Percentiles rank a stretch among this genome's conserved stretches.
Conservation (phyloP, 2,113 vertebrate genomes). For the Aplodontia rufa region DNA sequence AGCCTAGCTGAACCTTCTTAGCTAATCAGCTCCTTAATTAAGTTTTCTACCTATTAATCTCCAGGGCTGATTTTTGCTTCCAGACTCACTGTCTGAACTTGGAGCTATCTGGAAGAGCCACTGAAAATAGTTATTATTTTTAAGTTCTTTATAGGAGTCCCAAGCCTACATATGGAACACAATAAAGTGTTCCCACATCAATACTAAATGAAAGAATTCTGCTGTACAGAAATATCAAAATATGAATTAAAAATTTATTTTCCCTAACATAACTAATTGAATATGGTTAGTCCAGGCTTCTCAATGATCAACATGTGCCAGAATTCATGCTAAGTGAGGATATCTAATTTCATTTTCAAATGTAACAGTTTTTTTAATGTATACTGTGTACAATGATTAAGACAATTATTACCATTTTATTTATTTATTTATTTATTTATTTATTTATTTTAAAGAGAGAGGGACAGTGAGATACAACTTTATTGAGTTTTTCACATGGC, state of each 20-base stretch:
- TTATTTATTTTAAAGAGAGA: no score
- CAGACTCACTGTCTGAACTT: background rate
- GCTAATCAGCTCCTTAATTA: background rate
- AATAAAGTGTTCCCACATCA: background rate
- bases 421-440: no score
- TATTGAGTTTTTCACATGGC: no score
- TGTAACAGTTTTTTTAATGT: background rate
- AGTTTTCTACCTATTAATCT: background rate
- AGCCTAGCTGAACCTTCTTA: background rate
- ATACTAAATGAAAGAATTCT: background rate
- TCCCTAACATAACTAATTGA: background rate
- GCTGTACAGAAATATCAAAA: background rate
- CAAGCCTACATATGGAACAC: background rate
- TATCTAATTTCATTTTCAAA: background rate
- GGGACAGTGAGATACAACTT: no score
- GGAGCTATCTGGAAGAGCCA: background rate
- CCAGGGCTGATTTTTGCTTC: background rate
- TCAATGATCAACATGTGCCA: background rate
- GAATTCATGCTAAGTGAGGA: background rate
- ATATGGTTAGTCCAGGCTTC: background rate
- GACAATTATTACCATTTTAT: background rate
- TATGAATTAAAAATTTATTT: background rate
- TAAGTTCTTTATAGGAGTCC: background rate
- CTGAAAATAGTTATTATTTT: background rate
- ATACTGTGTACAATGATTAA: background rate